Evolutionary conservation across 2,797 vertebrate genomes (phyloP), one percentile per base, ranked within the genome.

Genomic region (Clarias laeviceps): DNA sequence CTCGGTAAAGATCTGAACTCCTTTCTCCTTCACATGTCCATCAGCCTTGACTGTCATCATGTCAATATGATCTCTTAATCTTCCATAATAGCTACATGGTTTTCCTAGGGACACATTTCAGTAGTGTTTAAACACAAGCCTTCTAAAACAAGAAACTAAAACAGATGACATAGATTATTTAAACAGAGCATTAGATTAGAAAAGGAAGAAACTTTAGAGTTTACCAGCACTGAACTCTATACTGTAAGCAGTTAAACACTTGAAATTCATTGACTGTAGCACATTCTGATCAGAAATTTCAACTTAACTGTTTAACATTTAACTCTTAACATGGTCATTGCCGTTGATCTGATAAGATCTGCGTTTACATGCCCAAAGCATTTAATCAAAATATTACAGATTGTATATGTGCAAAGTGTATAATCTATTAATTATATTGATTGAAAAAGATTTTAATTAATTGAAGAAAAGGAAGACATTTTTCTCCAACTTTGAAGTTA

Each of bases 141-240:
- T 32, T 29, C 57, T 61, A 61, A 24, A 37, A 78, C 11, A 5
- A 37, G 56, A 37, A 61, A 37, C 37, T 29, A 78, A 78, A 37
- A 61, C 20, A 78, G 64, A 83, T 87, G 62, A 87, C 27, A 64
- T 81, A 57, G 78, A 76, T 82, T 0, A 87, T 87, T 80, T 81
- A 79, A 80, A 78, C 62, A 64, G 27, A 65, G 17, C 54, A 69
- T 70, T 54, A 69, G 72, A 57, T 37, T 37, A 76, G 29, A 70
- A 37, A 62, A 18, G 15, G 50, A 4, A n/a, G 37, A 69, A 32
- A 74, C 62, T 37, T 83, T 34, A 56, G 37, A 80, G 7, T 24
- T 86, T 34, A 69, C 57, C 18, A 83, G 68, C 37, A 37, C 37
- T 37, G 37, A n/a, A n/a, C n/a, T n/a, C n/a, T 37, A 37, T 37